These are phyloP conservation scores for Cricetomys ansorgei DNA, from an alignment of 2,113 vertebrate genomes.

Conservation along the genomic window DNA sequence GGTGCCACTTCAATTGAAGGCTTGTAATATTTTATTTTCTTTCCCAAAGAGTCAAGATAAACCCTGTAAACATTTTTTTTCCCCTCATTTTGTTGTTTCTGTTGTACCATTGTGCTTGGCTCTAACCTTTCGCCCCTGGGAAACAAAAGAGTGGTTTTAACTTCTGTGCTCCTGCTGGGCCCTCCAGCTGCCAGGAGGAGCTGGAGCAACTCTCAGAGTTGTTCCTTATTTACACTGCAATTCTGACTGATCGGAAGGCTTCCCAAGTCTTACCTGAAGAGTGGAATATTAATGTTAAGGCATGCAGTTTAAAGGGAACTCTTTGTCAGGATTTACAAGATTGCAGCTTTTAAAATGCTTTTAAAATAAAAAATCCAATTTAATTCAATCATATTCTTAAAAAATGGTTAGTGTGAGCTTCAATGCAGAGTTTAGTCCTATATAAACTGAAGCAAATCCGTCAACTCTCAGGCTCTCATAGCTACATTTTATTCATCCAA, in stretches of 20 bases:
- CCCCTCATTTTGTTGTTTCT: slow-evolving; percentile 75
- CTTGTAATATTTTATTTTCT: slow-evolving; percentile 81
- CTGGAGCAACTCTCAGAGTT: slow-evolving; percentile 62
- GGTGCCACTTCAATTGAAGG: slow-evolving; percentile 76
- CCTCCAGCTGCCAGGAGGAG: slow-evolving; percentile 21
- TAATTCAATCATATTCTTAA: not conserved
- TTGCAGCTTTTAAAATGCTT: slow-evolving; percentile 1
- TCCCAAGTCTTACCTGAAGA: slow-evolving; percentile 32
- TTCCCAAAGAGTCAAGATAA: slow-evolving; percentile 76
- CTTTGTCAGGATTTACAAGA: slow-evolving; percentile 12
- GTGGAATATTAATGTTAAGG: not conserved
- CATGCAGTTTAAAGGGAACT: slow-evolving; percentile 33
- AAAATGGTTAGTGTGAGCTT: slow-evolving; percentile 8
- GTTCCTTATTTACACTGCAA: slow-evolving; percentile 28
- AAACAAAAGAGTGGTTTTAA: slow-evolving; percentile 56
- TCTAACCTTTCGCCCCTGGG: slow-evolving; percentile 33
- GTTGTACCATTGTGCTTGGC: slow-evolving; percentile 68
- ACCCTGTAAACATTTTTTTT: slow-evolving; percentile 76
- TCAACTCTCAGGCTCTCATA: not conserved
- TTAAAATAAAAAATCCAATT: not conserved
- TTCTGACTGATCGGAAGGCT: slow-evolving; percentile 63
- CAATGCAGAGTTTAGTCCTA: not conserved
- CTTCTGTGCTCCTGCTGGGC: slow-evolving; percentile 53
- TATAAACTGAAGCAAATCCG: not conserved
- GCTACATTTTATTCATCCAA: not conserved